Percentiles rank a stretch among this genome's conserved stretches.
phyloP scores from a whole-genome alignment of 2,888 invertebrate species.

The Miltochrista miniata region DNA sequence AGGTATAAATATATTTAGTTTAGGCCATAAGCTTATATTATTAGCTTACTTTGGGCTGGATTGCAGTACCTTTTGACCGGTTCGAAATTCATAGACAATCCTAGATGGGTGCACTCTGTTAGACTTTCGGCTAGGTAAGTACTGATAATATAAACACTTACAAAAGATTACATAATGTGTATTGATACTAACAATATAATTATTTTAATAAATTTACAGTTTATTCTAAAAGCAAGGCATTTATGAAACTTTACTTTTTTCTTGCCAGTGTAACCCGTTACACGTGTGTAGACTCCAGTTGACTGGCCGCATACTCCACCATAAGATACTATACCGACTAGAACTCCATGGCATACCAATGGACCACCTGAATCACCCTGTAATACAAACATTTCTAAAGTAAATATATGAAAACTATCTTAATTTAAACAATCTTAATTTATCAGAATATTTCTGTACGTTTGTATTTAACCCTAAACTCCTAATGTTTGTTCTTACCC shows the following conservation, averaged over 20 bases:
- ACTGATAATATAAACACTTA: not conserved
- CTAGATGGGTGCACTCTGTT: too few species aligned
- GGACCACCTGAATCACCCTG: constrained; percentile 5
- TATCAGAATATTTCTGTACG: too few species aligned
- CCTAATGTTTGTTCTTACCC: too few species aligned
- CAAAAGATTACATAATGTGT: not conserved
- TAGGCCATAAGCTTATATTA: too few species aligned
- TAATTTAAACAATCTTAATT: too few species aligned
- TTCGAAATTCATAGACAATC: too few species aligned
- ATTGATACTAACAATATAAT: not conserved
- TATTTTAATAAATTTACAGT: not conserved
- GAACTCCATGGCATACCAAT: not conserved
- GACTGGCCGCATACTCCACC: not conserved
- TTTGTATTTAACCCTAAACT: too few species aligned
- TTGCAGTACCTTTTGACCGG: too few species aligned
- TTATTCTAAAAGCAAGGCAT: not conserved
- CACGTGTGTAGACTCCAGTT: not conserved
- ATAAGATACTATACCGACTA: constrained; percentile 6
- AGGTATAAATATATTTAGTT: too few species aligned
- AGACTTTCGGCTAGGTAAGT: too few species aligned
- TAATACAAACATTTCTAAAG: not conserved
- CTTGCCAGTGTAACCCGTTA: not conserved
- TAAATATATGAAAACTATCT: too few species aligned
- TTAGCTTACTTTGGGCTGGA: too few species aligned
- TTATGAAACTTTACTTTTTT: not conserved